phyloP scores from a whole-genome alignment of 2,797 vertebrate genomes.

The Tapirus indicus region DNA sequence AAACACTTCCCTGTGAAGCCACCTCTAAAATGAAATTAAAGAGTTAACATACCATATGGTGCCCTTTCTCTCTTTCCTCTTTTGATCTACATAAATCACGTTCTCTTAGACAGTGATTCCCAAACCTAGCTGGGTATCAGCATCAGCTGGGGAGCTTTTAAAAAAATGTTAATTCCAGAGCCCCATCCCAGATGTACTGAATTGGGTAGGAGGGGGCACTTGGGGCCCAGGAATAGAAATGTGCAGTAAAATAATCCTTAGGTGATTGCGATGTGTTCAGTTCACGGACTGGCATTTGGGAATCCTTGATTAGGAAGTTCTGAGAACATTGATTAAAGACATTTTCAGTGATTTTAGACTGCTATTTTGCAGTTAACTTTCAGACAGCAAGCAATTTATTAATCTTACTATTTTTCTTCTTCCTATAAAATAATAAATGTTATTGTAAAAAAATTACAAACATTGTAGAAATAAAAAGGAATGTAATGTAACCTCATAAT shows the following conservation, averaged over 20 bases:
- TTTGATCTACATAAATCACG: constrained; percentile 68
- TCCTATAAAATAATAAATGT: constrained; percentile 3
- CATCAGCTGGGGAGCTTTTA: constrained; percentile 59
- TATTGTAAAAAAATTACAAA: background rate
- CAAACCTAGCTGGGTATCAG: constrained; percentile 53
- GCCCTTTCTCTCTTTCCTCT: constrained; percentile 12
- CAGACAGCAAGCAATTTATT: background rate
- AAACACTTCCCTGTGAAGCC: background rate
- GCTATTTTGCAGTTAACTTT: constrained; percentile 21
- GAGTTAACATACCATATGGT: constrained; percentile 50
- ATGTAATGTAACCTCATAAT: background rate
- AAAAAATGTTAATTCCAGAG: constrained; percentile 65
- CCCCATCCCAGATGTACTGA: background rate
- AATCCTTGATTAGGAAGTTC: constrained; percentile 20
- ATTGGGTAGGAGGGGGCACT: background rate
- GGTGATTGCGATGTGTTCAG: background rate
- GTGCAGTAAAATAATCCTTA: background rate
- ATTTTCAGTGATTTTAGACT: background rate
- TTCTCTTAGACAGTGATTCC: constrained; percentile 66
- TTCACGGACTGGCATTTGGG: background rate
- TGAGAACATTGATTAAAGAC: background rate
- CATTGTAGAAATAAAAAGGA: constrained; percentile 17
- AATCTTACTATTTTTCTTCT: background rate
- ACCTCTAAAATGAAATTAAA: constrained; percentile 58
- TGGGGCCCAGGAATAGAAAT: background rate